A percentile compares a stretch with the other conserved stretches of the same genome.
phyloP scores from a whole-genome alignment of 1,140 invertebrate genomes.

The Drosophila repletoides region DNA sequence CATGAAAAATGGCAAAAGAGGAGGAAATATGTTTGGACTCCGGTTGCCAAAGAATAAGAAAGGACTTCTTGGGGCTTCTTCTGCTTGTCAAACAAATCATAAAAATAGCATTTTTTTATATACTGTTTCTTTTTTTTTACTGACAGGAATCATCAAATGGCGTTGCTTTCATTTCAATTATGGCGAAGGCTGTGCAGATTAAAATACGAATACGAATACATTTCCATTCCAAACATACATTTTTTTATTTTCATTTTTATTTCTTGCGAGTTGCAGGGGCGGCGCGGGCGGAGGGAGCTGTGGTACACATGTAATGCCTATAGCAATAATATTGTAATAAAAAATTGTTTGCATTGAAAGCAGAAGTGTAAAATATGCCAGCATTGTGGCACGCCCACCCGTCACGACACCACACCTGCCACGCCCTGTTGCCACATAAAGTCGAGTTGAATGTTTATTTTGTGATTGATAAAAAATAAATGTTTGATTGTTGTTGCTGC shows the following conservation, averaged over 20 bases:
- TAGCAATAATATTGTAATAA: slow-evolving; percentile 69
- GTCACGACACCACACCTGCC: neutral
- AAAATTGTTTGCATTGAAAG: slow-evolving; percentile 65
- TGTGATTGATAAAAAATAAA: slow-evolving; percentile 72
- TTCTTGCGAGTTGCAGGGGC: neutral
- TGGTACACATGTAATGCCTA: slow-evolving; percentile 43
- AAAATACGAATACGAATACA: slow-evolving; percentile 54
- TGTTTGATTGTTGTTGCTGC: slow-evolving; percentile 52
- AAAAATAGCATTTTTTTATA: slow-evolving; percentile 42
- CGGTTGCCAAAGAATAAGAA: neutral
- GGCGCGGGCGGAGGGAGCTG: neutral
- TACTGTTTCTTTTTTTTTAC: slow-evolving; percentile 40
- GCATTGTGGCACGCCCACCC: slow-evolving; percentile 18
- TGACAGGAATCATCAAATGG: slow-evolving; percentile 54
- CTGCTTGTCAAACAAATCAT: slow-evolving; percentile 70
- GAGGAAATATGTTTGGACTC: slow-evolving; percentile 27
- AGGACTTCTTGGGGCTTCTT: neutral
- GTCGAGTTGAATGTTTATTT: slow-evolving; percentile 66
- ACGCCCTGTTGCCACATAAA: slow-evolving; percentile 21
- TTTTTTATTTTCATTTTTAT: slow-evolving; percentile 30
- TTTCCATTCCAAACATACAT: neutral
- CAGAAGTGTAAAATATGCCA: slow-evolving; percentile 62
- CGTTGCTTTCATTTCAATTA: slow-evolving; percentile 73
- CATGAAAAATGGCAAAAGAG: slow-evolving; percentile 46
- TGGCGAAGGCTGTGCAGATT: slow-evolving; percentile 52